These are phyloP conservation scores for western clawed frog (Xenopus tropicalis) DNA, from an alignment of 2,113 vertebrate genomes.

Conservation along the genomic window DNA sequence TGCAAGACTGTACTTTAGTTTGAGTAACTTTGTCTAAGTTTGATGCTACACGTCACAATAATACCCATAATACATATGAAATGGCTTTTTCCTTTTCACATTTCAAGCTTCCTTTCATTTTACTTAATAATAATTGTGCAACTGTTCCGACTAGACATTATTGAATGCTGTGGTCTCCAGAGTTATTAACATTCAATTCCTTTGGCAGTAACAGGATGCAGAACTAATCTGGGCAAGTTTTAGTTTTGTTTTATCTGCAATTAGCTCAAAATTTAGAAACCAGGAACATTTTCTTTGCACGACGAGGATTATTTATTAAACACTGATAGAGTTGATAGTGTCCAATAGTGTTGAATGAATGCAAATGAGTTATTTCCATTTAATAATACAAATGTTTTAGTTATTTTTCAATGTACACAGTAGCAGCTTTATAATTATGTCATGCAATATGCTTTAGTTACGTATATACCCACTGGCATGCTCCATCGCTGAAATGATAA, in stretches of 20 bases:
- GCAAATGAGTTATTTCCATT: not conserved
- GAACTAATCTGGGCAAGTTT: conserved; percentile 14
- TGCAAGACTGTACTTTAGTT: too few species aligned
- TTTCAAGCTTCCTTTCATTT: too few species aligned
- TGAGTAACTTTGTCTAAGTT: too few species aligned
- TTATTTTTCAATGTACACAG: too few species aligned
- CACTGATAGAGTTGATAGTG: not conserved
- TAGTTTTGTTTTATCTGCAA: conserved; percentile 24
- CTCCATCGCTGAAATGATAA: too few species aligned
- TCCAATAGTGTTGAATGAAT: conserved; percentile 2
- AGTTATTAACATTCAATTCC: conserved; percentile 5
- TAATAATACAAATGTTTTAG: too few species aligned
- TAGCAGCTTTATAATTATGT: too few species aligned
- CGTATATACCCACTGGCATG: too few species aligned
- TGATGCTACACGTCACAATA: too few species aligned
- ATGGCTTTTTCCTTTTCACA: too few species aligned
- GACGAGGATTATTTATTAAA: conserved; percentile 10
- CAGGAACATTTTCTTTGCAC: conserved; percentile 19
- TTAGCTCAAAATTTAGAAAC: conserved; percentile 23
- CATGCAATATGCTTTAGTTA: too few species aligned
- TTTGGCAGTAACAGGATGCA: conserved; percentile 22
- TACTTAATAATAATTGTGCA: not conserved
- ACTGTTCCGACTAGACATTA: not conserved
- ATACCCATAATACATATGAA: too few species aligned
- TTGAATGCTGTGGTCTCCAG: conserved; percentile 14